phyloP scores from a whole-genome alignment of 1,140 invertebrate genomes.

The Tetramorium alpestre region DNA sequence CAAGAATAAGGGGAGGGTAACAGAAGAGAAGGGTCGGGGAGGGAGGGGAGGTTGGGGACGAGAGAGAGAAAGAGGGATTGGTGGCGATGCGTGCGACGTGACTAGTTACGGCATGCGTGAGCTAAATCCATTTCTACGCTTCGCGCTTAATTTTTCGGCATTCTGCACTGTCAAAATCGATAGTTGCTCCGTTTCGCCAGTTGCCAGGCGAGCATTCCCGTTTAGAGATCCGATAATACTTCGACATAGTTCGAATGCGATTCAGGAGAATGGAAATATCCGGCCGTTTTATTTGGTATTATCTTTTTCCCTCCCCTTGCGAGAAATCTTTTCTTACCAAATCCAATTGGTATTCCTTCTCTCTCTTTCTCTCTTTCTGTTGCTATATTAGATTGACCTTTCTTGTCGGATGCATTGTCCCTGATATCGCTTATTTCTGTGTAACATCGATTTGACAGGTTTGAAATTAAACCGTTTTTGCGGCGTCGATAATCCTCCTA shows the following conservation, averaged over 20 bases:
- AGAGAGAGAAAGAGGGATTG: not conserved
- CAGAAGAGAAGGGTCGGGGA: not conserved
- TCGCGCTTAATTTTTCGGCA: not conserved
- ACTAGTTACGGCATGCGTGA: conserved; percentile 54
- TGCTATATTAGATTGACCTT: conserved; percentile 38
- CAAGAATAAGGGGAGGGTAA: conserved; percentile 56
- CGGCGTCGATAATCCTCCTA: not conserved
- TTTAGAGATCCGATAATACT: conserved; percentile 4
- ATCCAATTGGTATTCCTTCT: not conserved
- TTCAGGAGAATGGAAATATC: conserved; percentile 22
- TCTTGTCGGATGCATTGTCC: conserved; percentile 6
- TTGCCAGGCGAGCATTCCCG: not conserved
- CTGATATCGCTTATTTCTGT: conserved; percentile 36
- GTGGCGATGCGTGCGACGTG: conserved; percentile 27
- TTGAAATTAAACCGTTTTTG: conserved; percentile 20
- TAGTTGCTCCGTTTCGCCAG: not conserved
- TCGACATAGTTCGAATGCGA: not conserved
- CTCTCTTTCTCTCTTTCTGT: not conserved
- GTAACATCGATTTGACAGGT: not conserved
- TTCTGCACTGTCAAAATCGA: conserved; percentile 24
- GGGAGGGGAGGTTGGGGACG: not conserved
- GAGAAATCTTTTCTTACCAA: not conserved
- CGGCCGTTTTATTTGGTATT: not conserved
- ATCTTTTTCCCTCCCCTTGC: not conserved
- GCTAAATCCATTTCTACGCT: conserved; percentile 39